phyloP scores from a whole-genome alignment of 2,113 vertebrate species.

The Gorsachius goisagi region DNA sequence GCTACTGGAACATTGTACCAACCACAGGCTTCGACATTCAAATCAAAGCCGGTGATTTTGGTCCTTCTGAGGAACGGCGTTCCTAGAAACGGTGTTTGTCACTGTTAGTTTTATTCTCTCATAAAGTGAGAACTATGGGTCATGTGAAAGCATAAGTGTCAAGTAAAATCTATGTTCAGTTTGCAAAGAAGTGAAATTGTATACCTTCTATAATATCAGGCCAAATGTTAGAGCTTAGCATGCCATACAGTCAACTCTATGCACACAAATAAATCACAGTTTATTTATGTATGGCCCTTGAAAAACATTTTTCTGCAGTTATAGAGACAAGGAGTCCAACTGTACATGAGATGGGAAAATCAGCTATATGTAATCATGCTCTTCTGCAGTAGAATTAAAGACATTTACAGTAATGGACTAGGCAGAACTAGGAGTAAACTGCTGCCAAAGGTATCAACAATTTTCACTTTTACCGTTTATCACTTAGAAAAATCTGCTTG shows the following conservation, averaged over 20 bases:
- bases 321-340: neutral
- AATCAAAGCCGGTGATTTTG: neutral
- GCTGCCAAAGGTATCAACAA: neutral
- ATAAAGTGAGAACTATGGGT: neutral
- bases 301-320: neutral
- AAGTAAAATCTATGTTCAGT: neutral
- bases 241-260: neutral
- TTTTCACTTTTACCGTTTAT: neutral
- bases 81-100: neutral
- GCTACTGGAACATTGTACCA: neutral
- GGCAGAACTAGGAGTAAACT: neutral
- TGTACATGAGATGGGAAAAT: neutral
- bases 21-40: neutral
- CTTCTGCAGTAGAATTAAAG: constrained; percentile 4
- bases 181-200: neutral
- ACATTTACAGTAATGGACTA: neutral
- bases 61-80: neutral
- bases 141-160: neutral
- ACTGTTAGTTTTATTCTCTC: neutral
- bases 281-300: neutral
- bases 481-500: neutral
- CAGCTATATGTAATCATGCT: neutral
- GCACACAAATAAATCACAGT: neutral
- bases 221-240: neutral
- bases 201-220: neutral